phyloP scores from a whole-genome alignment of 1,140 invertebrate species.

The Drusus annulatus region DNA sequence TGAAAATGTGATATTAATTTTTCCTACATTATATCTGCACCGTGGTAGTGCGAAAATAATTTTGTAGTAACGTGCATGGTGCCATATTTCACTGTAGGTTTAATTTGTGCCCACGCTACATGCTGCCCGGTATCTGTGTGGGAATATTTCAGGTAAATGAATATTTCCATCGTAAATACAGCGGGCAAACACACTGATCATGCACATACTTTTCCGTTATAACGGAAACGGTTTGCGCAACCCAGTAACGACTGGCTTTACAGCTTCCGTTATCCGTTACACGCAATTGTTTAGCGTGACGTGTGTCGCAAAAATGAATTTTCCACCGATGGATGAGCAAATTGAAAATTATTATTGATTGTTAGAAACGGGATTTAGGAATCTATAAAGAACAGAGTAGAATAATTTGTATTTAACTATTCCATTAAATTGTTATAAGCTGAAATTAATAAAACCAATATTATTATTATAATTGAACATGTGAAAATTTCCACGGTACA shows the following conservation, averaged over 20 bases:
- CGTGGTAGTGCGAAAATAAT: no score
- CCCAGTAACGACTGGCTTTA: constrained; percentile 42
- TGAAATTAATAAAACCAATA: no score
- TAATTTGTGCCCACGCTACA: not conserved
- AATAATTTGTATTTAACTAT: no score
- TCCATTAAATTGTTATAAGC: no score
- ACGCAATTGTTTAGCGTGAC: constrained; percentile 25
- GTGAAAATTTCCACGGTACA: no score
- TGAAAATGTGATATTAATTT: no score
- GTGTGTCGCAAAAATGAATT: constrained; percentile 44
- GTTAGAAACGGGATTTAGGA: not conserved
- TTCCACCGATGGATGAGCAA: constrained; percentile 17
- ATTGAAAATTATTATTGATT: constrained; percentile 35
- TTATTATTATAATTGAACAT: no score
- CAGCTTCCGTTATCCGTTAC: constrained; percentile 40
- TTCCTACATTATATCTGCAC: no score
- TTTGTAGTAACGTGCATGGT: not conserved
- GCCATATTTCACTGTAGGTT: not conserved
- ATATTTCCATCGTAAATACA: constrained; percentile 19
- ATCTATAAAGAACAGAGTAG: not conserved
- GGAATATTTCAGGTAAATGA: constrained; percentile 26
- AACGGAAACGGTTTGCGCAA: constrained; percentile 42
- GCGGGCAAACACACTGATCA: constrained; percentile 15
- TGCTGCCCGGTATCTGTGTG: not conserved
- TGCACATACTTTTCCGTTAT: constrained; percentile 22